Base-by-base conservation (phyloP, 2,113 vertebrate species). In the Paraplagusia blochii region DNA sequence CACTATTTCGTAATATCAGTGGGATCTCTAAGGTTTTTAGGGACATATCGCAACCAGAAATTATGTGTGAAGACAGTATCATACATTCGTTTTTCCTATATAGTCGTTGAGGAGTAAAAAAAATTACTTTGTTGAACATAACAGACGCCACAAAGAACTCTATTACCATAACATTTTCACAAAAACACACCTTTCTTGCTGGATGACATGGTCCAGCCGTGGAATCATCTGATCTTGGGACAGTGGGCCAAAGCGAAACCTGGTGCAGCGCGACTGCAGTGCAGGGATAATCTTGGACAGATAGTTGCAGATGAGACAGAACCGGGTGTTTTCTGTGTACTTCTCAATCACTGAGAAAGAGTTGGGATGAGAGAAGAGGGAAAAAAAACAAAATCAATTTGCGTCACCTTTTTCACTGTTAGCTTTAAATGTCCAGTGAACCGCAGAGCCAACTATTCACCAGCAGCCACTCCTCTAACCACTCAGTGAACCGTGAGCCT, bases 211-310 rank as follows among this genome's bases (percentile, higher is more conserved):
- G 68, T 91, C 92, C 68, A 99, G 86, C 35, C 95, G 89, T 2
- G 97, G 96, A 45, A 95, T 89, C 95, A 99, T 98, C 85, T 98
- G 95, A 44, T 94, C 93, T 0, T 91, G 92, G 8, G 90, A 92
- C 68, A 99, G 88, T 0, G 96, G 97, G 0, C 94, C 96, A 0
- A 99, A 98, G 40, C 95, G 94, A 84, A 99, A 99, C 51, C 96
- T 87, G 0, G 97, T 98, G 86, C 97, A 98, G 44, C 97, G 92
- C 1, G 97, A 98, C 75, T 99, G 97, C 79, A 99, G 80, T 1
- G 97, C 97, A 0, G 96, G 97, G 86, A 98, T 98, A 91, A 98
- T 97, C 90, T 97, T 98, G 48, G 97, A 98, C 55, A 98, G 90
- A 83, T 98, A 98, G 85, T 99, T 99, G 76, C 95, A 94, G 88